Evolutionary conservation across 92 coral and sea anemone species (phyloP).

Genomic region (Palythoa caribaeorum): DNA sequence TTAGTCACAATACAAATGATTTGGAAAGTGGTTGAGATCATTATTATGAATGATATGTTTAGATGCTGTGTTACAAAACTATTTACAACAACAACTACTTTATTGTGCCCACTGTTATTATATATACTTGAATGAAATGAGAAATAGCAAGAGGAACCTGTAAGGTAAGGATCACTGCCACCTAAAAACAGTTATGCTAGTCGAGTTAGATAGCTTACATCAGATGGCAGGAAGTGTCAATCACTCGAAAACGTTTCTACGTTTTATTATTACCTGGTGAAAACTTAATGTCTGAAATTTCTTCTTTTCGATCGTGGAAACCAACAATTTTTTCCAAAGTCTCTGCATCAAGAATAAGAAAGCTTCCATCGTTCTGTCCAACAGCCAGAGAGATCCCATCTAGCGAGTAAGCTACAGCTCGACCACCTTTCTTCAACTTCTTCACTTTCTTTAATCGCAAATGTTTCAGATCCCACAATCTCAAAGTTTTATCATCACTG

Average conservation of each 20-base stretch:
- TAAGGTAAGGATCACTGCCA: too few relatives aligned
- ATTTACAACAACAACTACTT: not conserved
- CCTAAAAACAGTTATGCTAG: too few relatives aligned
- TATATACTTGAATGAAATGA: too few relatives aligned
- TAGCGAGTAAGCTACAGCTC: slow-evolving; percentile 93
- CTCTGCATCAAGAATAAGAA: slow-evolving; percentile 83
- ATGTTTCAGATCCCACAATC: slow-evolving; percentile 95
- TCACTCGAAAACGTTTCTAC: not conserved
- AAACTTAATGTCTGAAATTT: slow-evolving; percentile 91
- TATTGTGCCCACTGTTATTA: too few relatives aligned
- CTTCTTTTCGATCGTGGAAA: slow-evolving; percentile 95
- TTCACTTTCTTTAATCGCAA: slow-evolving; percentile 93
- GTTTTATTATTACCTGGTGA: slow-evolving; percentile 82
- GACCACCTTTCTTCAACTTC: slow-evolving; percentile 90
- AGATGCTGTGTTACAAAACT: not conserved
- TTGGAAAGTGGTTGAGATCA: too few relatives aligned
- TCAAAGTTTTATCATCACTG: slow-evolving; percentile 95
- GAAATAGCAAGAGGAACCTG: too few relatives aligned
- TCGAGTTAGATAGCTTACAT: too few relatives aligned
- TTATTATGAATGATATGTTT: not conserved
- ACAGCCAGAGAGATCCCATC: slow-evolving; percentile 94
- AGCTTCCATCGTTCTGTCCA: slow-evolving; percentile 97
- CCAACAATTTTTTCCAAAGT: slow-evolving; percentile 87
- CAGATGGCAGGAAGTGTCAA: too few relatives aligned
- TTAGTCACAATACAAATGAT: too few relatives aligned